Evolutionary conservation across 2,888 invertebrate species (phyloP), one percentile per base, ranked within the genome.

Genomic region (Thyatira batis): DNA sequence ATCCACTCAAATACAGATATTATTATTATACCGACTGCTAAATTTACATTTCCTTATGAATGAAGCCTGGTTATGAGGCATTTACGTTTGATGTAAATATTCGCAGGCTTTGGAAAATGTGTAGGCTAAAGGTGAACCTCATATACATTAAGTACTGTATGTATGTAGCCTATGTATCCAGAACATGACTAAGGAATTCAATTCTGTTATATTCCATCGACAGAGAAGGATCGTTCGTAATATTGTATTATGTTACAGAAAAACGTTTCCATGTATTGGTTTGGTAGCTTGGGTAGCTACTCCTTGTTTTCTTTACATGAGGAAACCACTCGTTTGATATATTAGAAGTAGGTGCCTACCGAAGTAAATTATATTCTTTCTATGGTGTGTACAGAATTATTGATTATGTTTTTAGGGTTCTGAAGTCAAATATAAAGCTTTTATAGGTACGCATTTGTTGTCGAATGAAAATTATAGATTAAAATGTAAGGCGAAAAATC

Each of bases 141-240:
- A 11, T 60, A 57, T 62, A 53, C 62, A 54, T 54, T 53, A 58
- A 55, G 55, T 30, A 11, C 6, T 30, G 6, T 44, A 9, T 9
- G 11, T 44, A 20, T 11, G 6, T 2, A 21, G 20, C n/a, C 1
- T 20, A 11, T 20, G 20, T 20, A n/a, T 21, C 21, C 45, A 54
- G 64, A 76, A 71, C 71, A 71, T 73, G 76, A 78, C 77, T 77
- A 74, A 72, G 73, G 73, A 75, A 80, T 78, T 78, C 75, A 73
- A 78, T 79, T 77, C 65, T 59, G 67, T 57, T 69, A 56, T 63
- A 65, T 63, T 33, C 50, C 48, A 43, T 44, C 28, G 46, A 52
- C 52, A 51, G 8, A 6, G 45, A 45, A 45, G 45, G 45, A 45
- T 45, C 45, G 23, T 21, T 11, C 25, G 44, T 45, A 55, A 50